phyloP scores from a whole-genome alignment of 2,888 invertebrate genomes.

The Nesidiocoris tenuis region DNA sequence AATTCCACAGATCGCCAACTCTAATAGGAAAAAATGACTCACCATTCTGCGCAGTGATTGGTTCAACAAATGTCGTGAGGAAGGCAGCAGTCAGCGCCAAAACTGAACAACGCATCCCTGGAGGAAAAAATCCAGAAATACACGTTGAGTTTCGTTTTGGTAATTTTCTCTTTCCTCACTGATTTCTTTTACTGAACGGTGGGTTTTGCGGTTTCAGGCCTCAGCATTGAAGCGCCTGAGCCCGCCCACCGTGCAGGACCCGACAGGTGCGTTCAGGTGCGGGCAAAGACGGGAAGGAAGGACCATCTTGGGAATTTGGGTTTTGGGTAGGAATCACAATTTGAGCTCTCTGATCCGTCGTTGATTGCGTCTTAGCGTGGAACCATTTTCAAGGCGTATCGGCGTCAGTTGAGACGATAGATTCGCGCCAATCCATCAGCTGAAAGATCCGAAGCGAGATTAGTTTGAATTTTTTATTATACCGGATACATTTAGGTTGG shows the following conservation, averaged over 20 bases:
- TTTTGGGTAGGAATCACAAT: neutral
- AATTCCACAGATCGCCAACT: no score
- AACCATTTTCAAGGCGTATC: neutral
- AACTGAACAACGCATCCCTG: conserved; percentile 40
- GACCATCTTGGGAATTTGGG: conserved; percentile 4
- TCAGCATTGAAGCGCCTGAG: conserved; percentile 3
- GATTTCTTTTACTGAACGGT: neutral
- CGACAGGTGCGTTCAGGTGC: conserved; percentile 27
- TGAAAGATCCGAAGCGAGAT: no score
- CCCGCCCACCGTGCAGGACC: neutral
- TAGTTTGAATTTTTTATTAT: no score
- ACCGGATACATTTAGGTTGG: no score
- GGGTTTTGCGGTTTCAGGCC: conserved; percentile 15
- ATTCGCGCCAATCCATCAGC: conserved; percentile 13
- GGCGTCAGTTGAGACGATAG: neutral
- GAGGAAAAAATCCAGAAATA: conserved; percentile 24
- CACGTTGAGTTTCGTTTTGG: neutral
- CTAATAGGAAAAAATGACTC: conserved; percentile 33
- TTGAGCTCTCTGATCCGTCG: neutral
- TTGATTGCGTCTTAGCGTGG: conserved; percentile 8
- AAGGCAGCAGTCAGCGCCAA: conserved; percentile 40
- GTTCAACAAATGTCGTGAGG: conserved; percentile 28
- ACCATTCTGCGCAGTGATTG: conserved; percentile 34
- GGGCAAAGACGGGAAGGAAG: conserved; percentile 15
- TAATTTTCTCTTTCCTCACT: neutral